Base-by-base conservation (phyloP, 2,888 invertebrate genomes). In the Bimastos eiseni region DNA sequence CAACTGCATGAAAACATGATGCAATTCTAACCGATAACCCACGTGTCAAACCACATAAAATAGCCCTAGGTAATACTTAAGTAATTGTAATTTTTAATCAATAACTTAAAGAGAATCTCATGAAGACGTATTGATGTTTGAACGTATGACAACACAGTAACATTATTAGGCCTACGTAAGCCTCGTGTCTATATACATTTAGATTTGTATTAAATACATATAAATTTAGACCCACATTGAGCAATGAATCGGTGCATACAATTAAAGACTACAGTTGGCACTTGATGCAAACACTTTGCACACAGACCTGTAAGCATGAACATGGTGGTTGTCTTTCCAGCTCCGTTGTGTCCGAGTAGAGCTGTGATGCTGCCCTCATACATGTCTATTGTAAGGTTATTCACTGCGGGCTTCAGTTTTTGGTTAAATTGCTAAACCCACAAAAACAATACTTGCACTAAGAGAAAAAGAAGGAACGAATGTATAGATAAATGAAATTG, bases 251-350 rank as follows among this genome's bases (percentile, higher is more conserved):
- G 3, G 55, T 55, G 30, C 30, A 1, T 49, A 21, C 70, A 11
- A n/a, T 6, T 5, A 8, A 11, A n/a, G 70, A 8, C 70, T 70
- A 70, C 21, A 24, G 24, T 11, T 6, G 21, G 24, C 24, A 49
- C 49, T 1, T 70, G 70, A 70, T n/a, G 13, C 21, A 49, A 49
- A 17, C 49, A 24, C 49, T 49, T 17, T 49, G 49, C 3, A 44
- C 1, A 37, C 90, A 33, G 34, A 92, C 92, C 93, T 38, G 98
- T 98, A 89, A 98, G 95, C 97, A 98, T 98, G 0, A 97, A 97
- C 96, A 98, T 98, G 0, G 98, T 98, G 0, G 98, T 98, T 0
- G 98, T 98, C 96, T 97, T 97, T 84, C 98, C 97, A 89, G 97
- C 97, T 15, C 97, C 97, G 94, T 97, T 97, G 94, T 97, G 97